Conservation (phyloP, 2,888 invertebrate genomes). For the Parelbella ahira region DNA sequence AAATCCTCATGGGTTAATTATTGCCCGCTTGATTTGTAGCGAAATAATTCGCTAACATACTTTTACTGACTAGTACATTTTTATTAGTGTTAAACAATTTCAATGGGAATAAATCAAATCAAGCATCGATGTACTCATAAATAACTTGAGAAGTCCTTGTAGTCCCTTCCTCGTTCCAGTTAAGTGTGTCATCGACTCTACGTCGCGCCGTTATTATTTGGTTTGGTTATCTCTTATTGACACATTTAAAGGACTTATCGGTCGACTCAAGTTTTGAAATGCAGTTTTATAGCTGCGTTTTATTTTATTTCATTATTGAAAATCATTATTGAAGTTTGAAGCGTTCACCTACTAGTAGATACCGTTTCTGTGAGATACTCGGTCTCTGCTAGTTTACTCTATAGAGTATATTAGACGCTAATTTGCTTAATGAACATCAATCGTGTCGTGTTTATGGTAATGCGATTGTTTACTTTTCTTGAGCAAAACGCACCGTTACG, state of each 20-base stretch:
- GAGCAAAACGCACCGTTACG: slow-evolving; percentile 56
- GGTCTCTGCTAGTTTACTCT: too few relatives aligned
- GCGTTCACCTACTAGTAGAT: too few relatives aligned
- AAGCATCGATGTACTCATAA: too few relatives aligned
- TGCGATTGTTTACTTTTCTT: slow-evolving; percentile 43
- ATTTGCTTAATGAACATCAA: slow-evolving; percentile 28
- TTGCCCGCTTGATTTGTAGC: too few relatives aligned
- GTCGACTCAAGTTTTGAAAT: slow-evolving; percentile 55
- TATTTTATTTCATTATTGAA: slow-evolving; percentile 24
- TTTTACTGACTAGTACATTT: too few relatives aligned
- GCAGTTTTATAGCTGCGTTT: slow-evolving; percentile 36
- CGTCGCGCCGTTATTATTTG: slow-evolving; percentile 57
- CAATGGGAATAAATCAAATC: too few relatives aligned
- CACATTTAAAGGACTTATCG: slow-evolving; percentile 71
- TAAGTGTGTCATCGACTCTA: slow-evolving; percentile 60
- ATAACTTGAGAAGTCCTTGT: slow-evolving; percentile 2
- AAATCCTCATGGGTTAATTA: too few relatives aligned
- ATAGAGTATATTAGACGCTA: slow-evolving; percentile 13
- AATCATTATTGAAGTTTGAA: too few relatives aligned
- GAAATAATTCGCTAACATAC: too few relatives aligned
- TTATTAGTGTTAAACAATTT: too few relatives aligned
- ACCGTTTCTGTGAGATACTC: too few relatives aligned
- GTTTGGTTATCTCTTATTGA: slow-evolving; percentile 69
- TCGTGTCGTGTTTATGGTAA: slow-evolving; percentile 28
- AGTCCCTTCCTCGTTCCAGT: slow-evolving; percentile 37